Conservation (phyloP, 2,113 vertebrate species). For the Saccopteryx bilineata region DNA sequence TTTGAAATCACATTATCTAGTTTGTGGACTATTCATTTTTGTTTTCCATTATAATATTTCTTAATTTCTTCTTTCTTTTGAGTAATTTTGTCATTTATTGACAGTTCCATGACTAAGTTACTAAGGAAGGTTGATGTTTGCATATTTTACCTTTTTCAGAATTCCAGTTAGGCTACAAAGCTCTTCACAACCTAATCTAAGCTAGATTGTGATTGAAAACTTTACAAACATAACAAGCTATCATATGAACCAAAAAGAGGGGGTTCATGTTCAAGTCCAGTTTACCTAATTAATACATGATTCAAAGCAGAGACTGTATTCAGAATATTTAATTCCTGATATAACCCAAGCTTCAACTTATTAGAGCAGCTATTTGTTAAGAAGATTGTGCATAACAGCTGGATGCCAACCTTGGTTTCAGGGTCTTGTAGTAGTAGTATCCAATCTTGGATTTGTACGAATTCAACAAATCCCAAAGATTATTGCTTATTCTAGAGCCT, state of each 20-base stretch:
- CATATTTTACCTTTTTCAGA: slow-evolving; percentile 37
- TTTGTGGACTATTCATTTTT: background rate
- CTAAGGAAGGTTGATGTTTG: background rate
- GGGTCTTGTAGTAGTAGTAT: background rate
- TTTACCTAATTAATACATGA: background rate
- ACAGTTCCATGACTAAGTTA: background rate
- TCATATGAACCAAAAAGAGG: background rate
- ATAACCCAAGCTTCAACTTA: background rate
- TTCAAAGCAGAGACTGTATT: background rate
- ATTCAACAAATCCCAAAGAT: background rate
- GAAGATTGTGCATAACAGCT: background rate
- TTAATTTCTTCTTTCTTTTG: background rate
- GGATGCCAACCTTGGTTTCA: background rate
- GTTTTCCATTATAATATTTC: slow-evolving; percentile 37
- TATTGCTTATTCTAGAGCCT: background rate
- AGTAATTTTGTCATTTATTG: slow-evolving; percentile 23
- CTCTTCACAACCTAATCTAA: background rate
- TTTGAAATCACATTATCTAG: background rate
- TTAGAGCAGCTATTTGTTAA: background rate
- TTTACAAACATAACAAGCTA: background rate
- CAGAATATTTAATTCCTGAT: background rate
- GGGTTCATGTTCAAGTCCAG: background rate
- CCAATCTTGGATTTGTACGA: background rate
- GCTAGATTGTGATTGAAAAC: background rate
- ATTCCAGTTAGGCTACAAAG: background rate